Base-by-base conservation (phyloP, 2,888 invertebrate species). In the Acleris emargana region DNA sequence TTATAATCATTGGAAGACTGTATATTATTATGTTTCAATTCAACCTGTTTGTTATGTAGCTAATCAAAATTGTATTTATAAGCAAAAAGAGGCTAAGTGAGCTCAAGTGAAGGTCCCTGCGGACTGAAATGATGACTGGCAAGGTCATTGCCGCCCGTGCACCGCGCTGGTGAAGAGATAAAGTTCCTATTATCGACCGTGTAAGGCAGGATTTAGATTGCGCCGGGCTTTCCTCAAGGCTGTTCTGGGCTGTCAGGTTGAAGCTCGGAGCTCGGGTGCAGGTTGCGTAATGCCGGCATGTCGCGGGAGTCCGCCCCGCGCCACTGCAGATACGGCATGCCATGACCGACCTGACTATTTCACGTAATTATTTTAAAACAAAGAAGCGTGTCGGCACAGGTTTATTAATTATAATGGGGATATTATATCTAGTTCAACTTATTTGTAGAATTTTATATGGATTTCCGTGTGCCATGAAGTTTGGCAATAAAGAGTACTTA, bases 71-170 rank as follows among this genome's bases (percentile, higher is more conserved):
- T 38, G 9, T 52, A 28, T 54, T 49, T 63, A 54, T 54, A 66
- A 59, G 59, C 55, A 64, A 55, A 57, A 60, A 64, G 58, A 47
- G 38, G 66, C 66, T 61, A 57, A 66, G 55, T 61, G 60, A 66
- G 66, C 57, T 38, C 81, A 76, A 84, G 82, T 80, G 81, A 84
- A 87, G 85, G 86, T 81, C 78, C 58, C 62, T 67, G 68, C 66
- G 76, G 78, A 78, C 70, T 67, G 72, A 72, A 69, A 73, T 77
- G 77, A 80, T 82, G 81, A 76, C 76, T 73, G 71, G 75, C 85
- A 89, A 90, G 89, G 89, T 88, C 87, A 88, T 77, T 84, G 80
- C 78, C 80, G 79, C 53, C 61, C 66, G 67, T 68, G 70, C 67
- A 68, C 55, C 67, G 67, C 68, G 67, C 70, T 60, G 50, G 64